Conservation (phyloP, 1,140 invertebrate species). For the Tetramorium parvispinum region DNA sequence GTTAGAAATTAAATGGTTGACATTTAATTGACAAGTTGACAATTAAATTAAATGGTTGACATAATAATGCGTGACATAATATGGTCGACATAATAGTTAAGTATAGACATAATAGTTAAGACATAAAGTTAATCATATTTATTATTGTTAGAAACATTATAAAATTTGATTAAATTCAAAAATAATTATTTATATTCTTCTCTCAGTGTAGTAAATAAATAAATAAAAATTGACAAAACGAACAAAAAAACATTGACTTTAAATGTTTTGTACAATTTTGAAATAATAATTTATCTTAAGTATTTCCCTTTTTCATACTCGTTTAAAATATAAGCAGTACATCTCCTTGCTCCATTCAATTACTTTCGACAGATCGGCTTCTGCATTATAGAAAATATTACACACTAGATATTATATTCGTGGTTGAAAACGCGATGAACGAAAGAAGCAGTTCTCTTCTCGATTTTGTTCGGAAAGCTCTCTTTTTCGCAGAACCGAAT, state of each 20-base stretch:
- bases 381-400: background rate
- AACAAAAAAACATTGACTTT: background rate
- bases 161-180: no score
- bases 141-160: no score
- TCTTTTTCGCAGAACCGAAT: conserved; percentile 38
- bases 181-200: no score
- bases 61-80: no score
- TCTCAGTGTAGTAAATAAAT: background rate
- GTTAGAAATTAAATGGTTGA: no score
- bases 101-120: no score
- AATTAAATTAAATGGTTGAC: no score
- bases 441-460: conserved; percentile 9
- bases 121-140: no score
- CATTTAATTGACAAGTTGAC: no score
- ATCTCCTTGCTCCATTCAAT: background rate
- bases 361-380: background rate
- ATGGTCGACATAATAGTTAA: no score
- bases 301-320: background rate
- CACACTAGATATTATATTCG: background rate
- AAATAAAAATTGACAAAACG: background rate
- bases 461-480: background rate
- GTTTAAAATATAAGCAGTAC: background rate
- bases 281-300: background rate
- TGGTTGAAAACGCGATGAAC: background rate
- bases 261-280: background rate